Conservation (phyloP, 2,113 vertebrate genomes). For the Ailurus styani region DNA sequence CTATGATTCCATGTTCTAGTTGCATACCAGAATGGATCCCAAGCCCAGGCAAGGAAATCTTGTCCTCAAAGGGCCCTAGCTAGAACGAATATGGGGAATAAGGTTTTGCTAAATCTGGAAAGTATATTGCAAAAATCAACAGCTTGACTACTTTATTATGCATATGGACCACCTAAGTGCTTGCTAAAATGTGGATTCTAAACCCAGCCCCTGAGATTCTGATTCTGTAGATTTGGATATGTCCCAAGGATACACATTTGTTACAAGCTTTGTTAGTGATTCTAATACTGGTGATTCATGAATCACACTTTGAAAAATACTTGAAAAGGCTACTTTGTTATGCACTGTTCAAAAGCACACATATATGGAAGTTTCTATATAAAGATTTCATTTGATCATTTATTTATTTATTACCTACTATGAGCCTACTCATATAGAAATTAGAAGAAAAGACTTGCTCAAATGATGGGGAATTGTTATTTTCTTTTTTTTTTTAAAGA, state of each 20-base stretch:
- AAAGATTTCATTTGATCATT: neutral
- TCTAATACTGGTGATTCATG: neutral
- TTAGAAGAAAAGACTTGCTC: neutral
- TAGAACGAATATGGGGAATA: neutral
- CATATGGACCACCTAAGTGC: neutral
- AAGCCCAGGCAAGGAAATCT: neutral
- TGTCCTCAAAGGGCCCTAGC: neutral
- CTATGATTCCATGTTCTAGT: neutral
- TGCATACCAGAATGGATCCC: neutral
- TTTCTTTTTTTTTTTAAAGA: neutral
- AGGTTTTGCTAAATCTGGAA: neutral
- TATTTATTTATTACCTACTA: neutral
- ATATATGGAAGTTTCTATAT: neutral
- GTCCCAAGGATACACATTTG: neutral
- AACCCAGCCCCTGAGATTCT: neutral
- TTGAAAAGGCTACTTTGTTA: neutral
- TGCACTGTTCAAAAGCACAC: neutral
- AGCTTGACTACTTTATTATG: neutral
- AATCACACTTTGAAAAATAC: neutral
- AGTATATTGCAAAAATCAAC: neutral
- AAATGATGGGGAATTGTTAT: neutral
- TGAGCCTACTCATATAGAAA: neutral
- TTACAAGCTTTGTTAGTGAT: neutral
- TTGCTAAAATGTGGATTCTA: neutral
- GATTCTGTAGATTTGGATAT: neutral